Base-by-base conservation (phyloP, 1,140 invertebrate species). In the Achroia grisella region DNA sequence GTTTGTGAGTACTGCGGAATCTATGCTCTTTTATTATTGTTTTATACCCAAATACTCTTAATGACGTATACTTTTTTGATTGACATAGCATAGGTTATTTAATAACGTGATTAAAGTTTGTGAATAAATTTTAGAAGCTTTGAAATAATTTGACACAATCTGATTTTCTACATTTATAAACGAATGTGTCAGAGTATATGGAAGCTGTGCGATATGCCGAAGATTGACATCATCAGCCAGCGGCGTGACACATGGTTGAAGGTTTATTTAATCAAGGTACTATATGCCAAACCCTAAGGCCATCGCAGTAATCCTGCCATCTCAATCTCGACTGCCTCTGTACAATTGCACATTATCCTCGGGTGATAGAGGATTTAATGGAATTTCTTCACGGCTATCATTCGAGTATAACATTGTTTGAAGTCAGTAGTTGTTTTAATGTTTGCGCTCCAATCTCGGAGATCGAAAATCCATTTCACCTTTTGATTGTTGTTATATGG, bases 201-300 rank as follows among this genome's bases (percentile, higher is more conserved):
- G 53, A 53, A 43, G 47, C 54, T 49, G 67, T 74, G 65, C 56
- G 49, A 71, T 68, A 75, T 73, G 65, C 66, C 67, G 58, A 58
- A 62, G 62, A 67, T 40, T 64, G 79, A 66, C 71, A 44, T 39
- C 33, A 23, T 32, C 29, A 40, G 71, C 79, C 77, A 52, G 52
- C 56, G 76, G 75, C 75, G 27, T 74, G 77, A 79, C 75, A 46
- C 65, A 54, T 39, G 65, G 58, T 67, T 81, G 73, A 76, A 77
- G 70, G 62, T 83, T 80, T 83, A 80, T 81, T 81, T 81, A 84
- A 84, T 81, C 73, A 84, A 79, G 71, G 61, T 65, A 62, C 56
- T 52, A 54, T 32, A 23, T 46, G 48, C 28, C 44, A 37, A 42
- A 32, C 59, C 76, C 63, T 39, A 35, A 32, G 66, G 62, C 68